Base-by-base conservation (phyloP, 2,888 invertebrate genomes). In the Ommatoiulus sabulosus region DNA sequence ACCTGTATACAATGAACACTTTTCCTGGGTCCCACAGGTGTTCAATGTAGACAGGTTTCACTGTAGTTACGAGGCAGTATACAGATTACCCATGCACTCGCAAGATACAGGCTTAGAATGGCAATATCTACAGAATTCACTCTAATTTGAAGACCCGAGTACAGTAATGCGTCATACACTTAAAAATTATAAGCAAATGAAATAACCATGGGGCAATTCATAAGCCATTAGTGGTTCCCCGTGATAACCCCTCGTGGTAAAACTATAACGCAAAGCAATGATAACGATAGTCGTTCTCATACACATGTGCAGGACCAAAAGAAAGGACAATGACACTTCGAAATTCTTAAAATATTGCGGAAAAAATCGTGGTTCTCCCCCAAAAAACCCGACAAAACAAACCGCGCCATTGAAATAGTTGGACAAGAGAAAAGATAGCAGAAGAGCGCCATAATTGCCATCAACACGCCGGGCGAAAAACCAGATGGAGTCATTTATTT, bases 401-500 rank as follows among this genome's bases (percentile, higher is more conserved):
- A 63, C 63, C 63, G n/a, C 63, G 17, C 63, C 63, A 63, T 63
- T 63, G 63, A 63, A 63, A 63, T 63, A 63, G 63, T 20, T 63
- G 63, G 63, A 20, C 63, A n/a, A n/a, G 20, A 63, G 63, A 63
- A 63, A 35, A 63, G 63, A 63, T 63, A 63, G 63, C 63, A 63
- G 63, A n/a, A 63, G 63, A 63, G 63, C 17, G 63, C 63, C 63
- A 63, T 63, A 63, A 63, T 63, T 63, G 63, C 63, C 63, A 63
- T 63, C 63, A 63, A 63, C 63, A 20, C 63, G 63, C 63, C 17
- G 63, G 63, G 63, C 63, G 63, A 63, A 63, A 63, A 63, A 63
- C 20, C 63, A 63, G 63, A 63, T 63, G 63, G 63, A 63, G 63
- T n/a, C 63, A 63, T 63, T 63, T 63, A 63, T 63, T 63, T 63